Conservation (phyloP, 2,113 vertebrate species). For the Vimba vimba region DNA sequence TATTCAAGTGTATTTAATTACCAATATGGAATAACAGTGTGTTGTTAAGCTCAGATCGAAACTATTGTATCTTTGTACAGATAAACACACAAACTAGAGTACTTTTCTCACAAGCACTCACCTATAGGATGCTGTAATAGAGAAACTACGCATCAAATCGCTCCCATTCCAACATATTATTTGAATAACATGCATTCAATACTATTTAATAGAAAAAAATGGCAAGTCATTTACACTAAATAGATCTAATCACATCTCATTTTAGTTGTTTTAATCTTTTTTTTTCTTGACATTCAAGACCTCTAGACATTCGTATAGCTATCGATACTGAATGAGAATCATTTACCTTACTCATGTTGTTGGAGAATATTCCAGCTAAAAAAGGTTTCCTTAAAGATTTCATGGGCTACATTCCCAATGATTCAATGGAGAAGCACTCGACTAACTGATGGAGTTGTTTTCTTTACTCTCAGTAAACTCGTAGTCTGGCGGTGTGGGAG, state of each 20-base stretch:
- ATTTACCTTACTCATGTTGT: conserved; percentile 54
- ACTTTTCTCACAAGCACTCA: background rate
- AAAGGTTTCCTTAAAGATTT: background rate
- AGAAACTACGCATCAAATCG: background rate
- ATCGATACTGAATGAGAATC: background rate
- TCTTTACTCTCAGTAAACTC: conserved; percentile 45
- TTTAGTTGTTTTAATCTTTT: background rate
- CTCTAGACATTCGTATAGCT: background rate
- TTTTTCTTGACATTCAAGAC: background rate
- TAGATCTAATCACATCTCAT: background rate
- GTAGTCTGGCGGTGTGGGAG: conserved; percentile 58
- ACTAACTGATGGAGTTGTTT: conserved; percentile 22
- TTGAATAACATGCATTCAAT: background rate
- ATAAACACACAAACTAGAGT: background rate
- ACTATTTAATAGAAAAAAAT: background rate
- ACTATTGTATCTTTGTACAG: background rate
- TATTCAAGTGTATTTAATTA: background rate
- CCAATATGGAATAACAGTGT: background rate
- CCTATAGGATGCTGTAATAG: background rate
- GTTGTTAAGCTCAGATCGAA: background rate
- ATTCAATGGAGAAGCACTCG: background rate
- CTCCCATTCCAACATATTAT: background rate
- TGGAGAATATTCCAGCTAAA: conserved; percentile 30
- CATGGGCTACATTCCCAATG: conserved; percentile 30
- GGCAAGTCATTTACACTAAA: background rate